Evolutionary conservation across 2,113 vertebrate species (phyloP), one percentile per base, ranked within the genome.

Genomic region (Sialia sialis): DNA sequence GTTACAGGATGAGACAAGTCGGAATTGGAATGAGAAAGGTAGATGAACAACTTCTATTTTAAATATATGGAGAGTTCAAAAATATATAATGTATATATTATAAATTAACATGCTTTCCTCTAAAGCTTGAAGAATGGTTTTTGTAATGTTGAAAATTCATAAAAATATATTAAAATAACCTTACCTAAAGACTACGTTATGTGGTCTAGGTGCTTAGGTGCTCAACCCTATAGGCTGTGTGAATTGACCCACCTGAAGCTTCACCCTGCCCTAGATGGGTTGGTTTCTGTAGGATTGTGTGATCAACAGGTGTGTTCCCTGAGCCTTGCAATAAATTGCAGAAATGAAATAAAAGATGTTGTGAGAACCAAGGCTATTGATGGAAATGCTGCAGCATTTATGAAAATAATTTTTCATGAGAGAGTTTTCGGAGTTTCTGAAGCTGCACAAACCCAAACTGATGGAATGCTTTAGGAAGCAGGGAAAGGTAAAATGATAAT

Each of bases 1-100:
- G 27, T 67, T 77, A 51, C 83, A 93, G 92, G 90, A 95, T 83
- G 59, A 93, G 82, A 90, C 94, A 92, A 90, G 94, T 22, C 73
- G 79, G 78, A 96, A 94, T 88, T 66, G 59, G 59, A 92, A 86
- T 41, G 34, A 89, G 78, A 79, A 89, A 73, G 22, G 30, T 3
- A 60, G 39, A 87, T 32, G 30, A 94, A 64, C 8, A 87, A 52
- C 26, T 81, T 70, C 34, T 4, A 69, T 73, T 77, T 83, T 80
- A 84, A 58, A 67, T 51, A 63, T 4, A 84, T 3, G 18, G 29
- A 48, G 74, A 56, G 32, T 41, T 91, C 32, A 79, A 62, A 83
- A 83, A 76, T 32, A 72, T 20, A 30, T 60, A 51, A 72, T 16
- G 4, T 48, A 38, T 51, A 9, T 21, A 13, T 41, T 48, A 48